phyloP scores from a whole-genome alignment of 2,113 vertebrate species.

The Turnix velox region DNA sequence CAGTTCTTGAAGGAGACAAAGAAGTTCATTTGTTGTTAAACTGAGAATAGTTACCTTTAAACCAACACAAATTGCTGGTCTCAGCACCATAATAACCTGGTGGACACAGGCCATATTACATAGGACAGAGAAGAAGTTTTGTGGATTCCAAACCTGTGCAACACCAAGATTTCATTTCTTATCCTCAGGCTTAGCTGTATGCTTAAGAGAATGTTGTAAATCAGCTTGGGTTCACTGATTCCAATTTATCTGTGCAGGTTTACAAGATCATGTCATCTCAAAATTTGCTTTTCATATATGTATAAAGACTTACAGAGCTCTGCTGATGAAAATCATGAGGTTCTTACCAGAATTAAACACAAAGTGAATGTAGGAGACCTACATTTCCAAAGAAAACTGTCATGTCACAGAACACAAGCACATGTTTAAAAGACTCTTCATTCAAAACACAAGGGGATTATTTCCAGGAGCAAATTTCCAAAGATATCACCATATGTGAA shows the following conservation, averaged over 20 bases:
- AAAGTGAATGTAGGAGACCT: background rate
- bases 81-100: background rate
- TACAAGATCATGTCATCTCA: fast-evolving
- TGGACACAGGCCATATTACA: background rate
- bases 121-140: background rate
- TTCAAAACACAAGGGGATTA: background rate
- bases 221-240: background rate
- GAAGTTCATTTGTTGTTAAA: background rate
- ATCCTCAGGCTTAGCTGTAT: background rate
- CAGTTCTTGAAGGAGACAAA: background rate
- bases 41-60: background rate
- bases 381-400: background rate
- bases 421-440: background rate
- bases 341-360: background rate
- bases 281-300: background rate
- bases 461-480: conserved; percentile 2
- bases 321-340: background rate
- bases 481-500: background rate
- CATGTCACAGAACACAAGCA: background rate
- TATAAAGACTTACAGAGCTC: background rate
- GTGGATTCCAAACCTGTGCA: background rate
- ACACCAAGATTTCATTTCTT: background rate
- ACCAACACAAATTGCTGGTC: background rate
- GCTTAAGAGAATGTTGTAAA: background rate
- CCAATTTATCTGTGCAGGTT: background rate